Evolutionary conservation across 2,113 vertebrate species (phyloP), one percentile per base, ranked within the genome.

Genomic region (Mungos mungo): DNA sequence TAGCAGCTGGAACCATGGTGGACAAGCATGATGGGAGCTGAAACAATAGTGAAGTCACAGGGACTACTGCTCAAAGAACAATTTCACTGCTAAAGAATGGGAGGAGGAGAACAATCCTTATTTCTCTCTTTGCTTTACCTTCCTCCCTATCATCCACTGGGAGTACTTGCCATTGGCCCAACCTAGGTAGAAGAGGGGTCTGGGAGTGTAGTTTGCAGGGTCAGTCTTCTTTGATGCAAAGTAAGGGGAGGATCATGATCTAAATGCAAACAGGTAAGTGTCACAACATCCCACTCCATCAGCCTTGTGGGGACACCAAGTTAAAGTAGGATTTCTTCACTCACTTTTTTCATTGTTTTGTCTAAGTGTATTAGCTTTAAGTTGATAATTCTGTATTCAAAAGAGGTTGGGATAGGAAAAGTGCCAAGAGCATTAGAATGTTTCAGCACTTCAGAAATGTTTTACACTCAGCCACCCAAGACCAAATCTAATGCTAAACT

Each of bases 381-480:
- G 45, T 4, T 14, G 13, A n/a, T 76, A 25, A 21, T 85, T 86
- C 60, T 93, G 94, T 82, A 91, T 72, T 63, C 66, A 97, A 87
- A 27, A 96, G n/a, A 38, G 15, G 0, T 54, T 95, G 84, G 83
- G n/a, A 50, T 35, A 14, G 27, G 79, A 80, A 95, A 97, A 93
- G 15, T 57, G 89, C 69, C 92, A 94, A 94, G 38, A 12, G 3
- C 33, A 71, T 2, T 71, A 31, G 15, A 41, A 63, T 68, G 19
- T 74, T 68, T 60, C n/a, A 33, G 25, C n/a, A 33, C 88, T 95
- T 95, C 33, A 41, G 86, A 94, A 82, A 74, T 80, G 8, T 41
- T 89, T 85, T 45, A 41, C 35, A 71, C n/a, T 80, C 10, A 45
- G 33, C 25, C 38, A 5, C 72, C 11, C 35, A 57, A 79, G 60